Evolutionary conservation across 2,888 invertebrate genomes (phyloP).

Genomic region (Athalia rosae): DNA sequence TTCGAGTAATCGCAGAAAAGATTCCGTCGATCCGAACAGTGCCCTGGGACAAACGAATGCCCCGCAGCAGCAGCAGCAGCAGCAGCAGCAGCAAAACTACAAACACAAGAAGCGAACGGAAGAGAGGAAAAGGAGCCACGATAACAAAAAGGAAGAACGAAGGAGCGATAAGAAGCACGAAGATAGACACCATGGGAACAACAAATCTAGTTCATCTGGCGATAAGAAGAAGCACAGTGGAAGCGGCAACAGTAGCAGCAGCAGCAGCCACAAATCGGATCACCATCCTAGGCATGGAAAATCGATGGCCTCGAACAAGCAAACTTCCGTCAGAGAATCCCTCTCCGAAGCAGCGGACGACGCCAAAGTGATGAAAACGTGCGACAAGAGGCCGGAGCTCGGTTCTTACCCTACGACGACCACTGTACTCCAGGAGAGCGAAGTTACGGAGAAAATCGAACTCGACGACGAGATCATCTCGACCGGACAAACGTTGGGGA

Average conservation of each 20-base stretch:
- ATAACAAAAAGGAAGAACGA: constrained; percentile 20
- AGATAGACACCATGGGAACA: constrained; percentile 51
- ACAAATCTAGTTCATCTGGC: constrained; percentile 22
- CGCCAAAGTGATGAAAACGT: background rate
- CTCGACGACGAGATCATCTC: constrained; percentile 57
- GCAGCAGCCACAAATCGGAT: constrained; percentile 54
- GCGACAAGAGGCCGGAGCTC: background rate
- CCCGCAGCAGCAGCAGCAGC: background rate
- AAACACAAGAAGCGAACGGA: constrained; percentile 45
- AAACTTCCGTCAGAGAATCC: background rate
- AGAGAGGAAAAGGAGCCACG: constrained; percentile 50
- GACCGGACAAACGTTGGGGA: constrained; percentile 63
- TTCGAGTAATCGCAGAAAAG: constrained; percentile 58
- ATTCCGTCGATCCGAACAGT: background rate
- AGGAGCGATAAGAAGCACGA: constrained; percentile 49
- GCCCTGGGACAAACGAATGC: background rate
- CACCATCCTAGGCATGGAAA: constrained; percentile 62
- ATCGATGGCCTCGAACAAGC: constrained; percentile 52
- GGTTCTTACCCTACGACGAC: constrained; percentile 6
- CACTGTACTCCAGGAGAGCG: background rate
- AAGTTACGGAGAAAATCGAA: constrained; percentile 43
- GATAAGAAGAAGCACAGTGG: constrained; percentile 57
- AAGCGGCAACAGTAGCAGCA: constrained; percentile 44
- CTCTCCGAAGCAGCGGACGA: background rate
- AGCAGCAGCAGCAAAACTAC: constrained; percentile 23